These are phyloP conservation scores for Xiphophorus birchmanni DNA, from an alignment of 2,797 vertebrate genomes.

Conservation along the genomic window DNA sequence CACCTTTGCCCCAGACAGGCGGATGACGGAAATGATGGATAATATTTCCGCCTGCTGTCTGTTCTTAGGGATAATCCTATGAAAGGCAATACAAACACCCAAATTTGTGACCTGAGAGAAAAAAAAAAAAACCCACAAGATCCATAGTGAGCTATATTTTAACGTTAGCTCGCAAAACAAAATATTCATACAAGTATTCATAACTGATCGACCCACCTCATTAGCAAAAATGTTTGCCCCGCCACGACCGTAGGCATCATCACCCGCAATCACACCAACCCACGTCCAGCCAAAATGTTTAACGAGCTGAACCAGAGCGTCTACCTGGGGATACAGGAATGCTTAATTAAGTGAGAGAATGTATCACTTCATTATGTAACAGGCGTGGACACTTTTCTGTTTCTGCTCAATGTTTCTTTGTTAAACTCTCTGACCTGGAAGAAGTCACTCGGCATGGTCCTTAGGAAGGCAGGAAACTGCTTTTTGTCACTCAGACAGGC, in stretches of 20 bases:
- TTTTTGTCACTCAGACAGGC: slow-evolving; percentile 84
- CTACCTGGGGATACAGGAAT: slow-evolving; percentile 55
- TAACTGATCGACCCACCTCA: slow-evolving; percentile 54
- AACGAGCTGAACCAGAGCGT: slow-evolving; percentile 82
- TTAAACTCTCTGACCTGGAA: slow-evolving; percentile 74
- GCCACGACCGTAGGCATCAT: slow-evolving; percentile 82
- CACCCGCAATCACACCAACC: slow-evolving; percentile 83
- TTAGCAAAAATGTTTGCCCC: slow-evolving; percentile 81
- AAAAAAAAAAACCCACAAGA: slow-evolving; percentile 1
- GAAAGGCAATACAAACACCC: slow-evolving; percentile 78
- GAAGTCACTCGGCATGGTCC: slow-evolving; percentile 85
- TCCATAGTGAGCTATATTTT: not conserved
- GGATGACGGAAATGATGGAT: slow-evolving; percentile 75
- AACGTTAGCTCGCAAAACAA: not conserved
- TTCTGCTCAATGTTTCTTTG: not conserved
- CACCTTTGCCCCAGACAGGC: slow-evolving; percentile 72
- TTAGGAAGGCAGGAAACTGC: slow-evolving; percentile 81
- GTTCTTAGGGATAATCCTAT: slow-evolving; percentile 83
- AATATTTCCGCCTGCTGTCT: slow-evolving; percentile 66
- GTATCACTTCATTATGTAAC: not conserved
- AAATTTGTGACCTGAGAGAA: slow-evolving; percentile 63
- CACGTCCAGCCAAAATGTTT: slow-evolving; percentile 84
- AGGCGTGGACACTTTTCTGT: not conserved
- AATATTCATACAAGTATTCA: not conserved
- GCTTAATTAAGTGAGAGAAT: not conserved